Conservation (phyloP, 1,140 invertebrate species). For the Hormaphis cornu region DNA sequence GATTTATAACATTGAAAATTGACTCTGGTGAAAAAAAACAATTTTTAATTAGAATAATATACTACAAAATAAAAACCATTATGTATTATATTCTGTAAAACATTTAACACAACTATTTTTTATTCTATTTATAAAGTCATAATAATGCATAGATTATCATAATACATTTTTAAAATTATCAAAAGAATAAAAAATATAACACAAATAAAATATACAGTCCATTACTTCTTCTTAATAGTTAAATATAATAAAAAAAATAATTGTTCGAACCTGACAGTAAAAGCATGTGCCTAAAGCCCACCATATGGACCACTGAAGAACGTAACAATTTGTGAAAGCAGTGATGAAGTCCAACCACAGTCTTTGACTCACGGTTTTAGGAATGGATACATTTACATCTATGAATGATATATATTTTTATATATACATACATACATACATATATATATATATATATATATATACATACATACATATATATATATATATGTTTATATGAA, state of each 20-base stretch:
- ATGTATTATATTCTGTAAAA: too few species aligned
- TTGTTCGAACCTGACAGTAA: slow-evolving; percentile 61
- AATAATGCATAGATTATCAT: not conserved
- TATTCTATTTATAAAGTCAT: not conserved
- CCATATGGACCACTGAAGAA: slow-evolving; percentile 80
- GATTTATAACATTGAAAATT: too few species aligned
- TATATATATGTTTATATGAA: not conserved
- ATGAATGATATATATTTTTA: slow-evolving; percentile 19
- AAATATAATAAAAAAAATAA: slow-evolving; percentile 11
- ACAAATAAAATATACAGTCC: not conserved
- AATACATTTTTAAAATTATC: not conserved
- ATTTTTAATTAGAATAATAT: too few species aligned
- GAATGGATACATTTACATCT: slow-evolving; percentile 3
- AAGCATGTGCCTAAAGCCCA: slow-evolving; percentile 71
- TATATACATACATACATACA: too few species aligned
- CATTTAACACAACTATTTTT: not conserved
- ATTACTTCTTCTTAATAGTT: not conserved
- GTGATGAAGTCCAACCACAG: slow-evolving; percentile 60
- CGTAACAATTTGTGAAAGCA: slow-evolving; percentile 59
- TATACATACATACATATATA: too few species aligned
- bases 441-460: too few species aligned
- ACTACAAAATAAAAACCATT: too few species aligned
- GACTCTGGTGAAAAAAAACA: too few species aligned
- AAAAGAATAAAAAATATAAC: not conserved
- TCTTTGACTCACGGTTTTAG: slow-evolving; percentile 36